phyloP scores from a whole-genome alignment of 1,140 invertebrate genomes.

The Drosophila bocki region DNA sequence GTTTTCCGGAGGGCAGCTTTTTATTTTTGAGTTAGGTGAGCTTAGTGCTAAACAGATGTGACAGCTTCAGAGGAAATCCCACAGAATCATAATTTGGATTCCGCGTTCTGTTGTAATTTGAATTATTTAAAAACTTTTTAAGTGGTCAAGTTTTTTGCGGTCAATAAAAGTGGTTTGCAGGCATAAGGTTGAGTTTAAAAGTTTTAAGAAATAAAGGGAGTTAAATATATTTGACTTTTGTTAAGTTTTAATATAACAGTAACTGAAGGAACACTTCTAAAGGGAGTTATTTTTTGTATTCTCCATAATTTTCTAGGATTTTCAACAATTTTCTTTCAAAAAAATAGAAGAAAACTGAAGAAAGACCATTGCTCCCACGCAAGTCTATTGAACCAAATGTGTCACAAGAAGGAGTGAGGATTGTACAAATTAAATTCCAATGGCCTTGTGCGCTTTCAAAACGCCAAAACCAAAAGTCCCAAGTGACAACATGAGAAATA shows the following conservation, averaged over 20 bases:
- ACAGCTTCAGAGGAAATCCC: slow-evolving; percentile 39
- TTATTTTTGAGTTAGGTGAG: slow-evolving; percentile 43
- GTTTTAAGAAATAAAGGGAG: background rate
- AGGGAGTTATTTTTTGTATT: too few relatives aligned
- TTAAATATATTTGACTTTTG: background rate
- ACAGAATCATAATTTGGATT: slow-evolving; percentile 18
- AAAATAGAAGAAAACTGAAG: background rate
- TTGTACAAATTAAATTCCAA: slow-evolving; percentile 52
- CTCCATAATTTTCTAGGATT: background rate
- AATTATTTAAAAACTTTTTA: background rate
- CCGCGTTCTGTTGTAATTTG: slow-evolving; percentile 17
- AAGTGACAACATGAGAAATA: slow-evolving; percentile 5
- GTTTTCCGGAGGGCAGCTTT: slow-evolving; percentile 6
- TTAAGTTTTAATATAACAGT: background rate
- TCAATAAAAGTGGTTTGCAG: background rate
- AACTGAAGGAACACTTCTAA: background rate
- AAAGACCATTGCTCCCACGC: background rate
- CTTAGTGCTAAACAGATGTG: slow-evolving; percentile 43
- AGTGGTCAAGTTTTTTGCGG: background rate
- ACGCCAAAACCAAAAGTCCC: slow-evolving; percentile 9
- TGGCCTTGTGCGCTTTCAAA: slow-evolving; percentile 43
- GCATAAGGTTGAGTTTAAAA: background rate
- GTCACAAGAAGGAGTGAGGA: slow-evolving; percentile 37
- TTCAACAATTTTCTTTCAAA: background rate
- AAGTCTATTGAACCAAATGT: slow-evolving; percentile 42